phyloP scores from a whole-genome alignment of 2,113 vertebrate species.

The Amblyornis subalaris region DNA sequence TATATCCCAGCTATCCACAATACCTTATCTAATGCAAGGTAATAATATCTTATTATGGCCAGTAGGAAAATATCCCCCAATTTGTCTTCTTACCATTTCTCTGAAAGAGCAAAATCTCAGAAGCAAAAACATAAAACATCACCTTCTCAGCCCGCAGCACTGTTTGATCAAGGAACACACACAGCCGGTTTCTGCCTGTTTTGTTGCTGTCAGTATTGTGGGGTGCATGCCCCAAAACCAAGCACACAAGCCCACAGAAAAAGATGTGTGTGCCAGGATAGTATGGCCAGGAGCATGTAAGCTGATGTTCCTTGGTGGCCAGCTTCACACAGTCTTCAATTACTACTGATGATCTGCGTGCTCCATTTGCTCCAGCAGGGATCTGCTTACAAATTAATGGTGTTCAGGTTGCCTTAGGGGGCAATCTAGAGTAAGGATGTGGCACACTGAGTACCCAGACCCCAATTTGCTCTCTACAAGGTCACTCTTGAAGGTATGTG shows the following conservation, averaged over 20 bases:
- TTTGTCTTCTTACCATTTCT: background rate
- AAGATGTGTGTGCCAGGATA: background rate
- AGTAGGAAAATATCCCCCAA: background rate
- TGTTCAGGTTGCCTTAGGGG: background rate
- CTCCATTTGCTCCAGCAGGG: background rate
- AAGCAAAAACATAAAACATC: background rate
- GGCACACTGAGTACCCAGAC: background rate
- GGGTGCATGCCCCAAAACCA: fast-evolving
- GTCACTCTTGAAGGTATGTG: background rate
- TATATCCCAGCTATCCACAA: background rate
- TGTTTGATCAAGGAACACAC: background rate
- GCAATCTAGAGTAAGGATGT: background rate
- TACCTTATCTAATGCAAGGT: background rate
- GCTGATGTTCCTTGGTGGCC: background rate
- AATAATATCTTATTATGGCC: background rate
- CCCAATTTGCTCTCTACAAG: background rate
- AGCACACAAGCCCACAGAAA: background rate
- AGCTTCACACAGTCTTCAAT: background rate
- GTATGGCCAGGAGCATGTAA: background rate
- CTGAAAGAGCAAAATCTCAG: background rate
- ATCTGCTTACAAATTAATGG: background rate
- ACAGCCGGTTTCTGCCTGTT: background rate
- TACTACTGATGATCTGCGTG: too few relatives aligned
- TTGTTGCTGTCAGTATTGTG: background rate
- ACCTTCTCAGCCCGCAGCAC: background rate